Conservation (phyloP, 2,113 vertebrate species). For the Oostethus manadensis region DNA sequence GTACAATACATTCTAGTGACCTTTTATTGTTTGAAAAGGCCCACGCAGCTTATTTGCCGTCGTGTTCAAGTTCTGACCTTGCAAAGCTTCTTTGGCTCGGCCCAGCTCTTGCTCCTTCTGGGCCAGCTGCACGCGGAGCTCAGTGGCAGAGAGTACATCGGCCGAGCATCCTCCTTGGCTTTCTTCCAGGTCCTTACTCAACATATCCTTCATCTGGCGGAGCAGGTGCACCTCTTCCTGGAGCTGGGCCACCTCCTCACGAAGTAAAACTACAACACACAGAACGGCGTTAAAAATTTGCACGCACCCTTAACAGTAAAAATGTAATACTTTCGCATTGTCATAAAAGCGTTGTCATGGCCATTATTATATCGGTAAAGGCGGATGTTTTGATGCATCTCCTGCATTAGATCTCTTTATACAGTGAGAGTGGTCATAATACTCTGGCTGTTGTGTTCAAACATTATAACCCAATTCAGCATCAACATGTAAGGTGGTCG, state of each 20-base stretch:
- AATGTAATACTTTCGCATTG: not conserved
- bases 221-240: conserved; percentile 97
- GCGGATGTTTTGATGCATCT: too few relatives aligned
- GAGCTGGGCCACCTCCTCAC: conserved; percentile 92
- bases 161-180: conserved; percentile 84
- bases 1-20: not conserved
- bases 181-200: conserved; percentile 94
- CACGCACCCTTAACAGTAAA: not conserved
- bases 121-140: conserved; percentile 91
- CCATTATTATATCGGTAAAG: too few relatives aligned
- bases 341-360: too few relatives aligned
- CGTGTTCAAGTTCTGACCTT: conserved; percentile 73
- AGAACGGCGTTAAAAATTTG: not conserved
- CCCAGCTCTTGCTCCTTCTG: conserved; percentile 96
- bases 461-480: conserved; percentile 9
- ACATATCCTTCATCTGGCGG: conserved; percentile 97
- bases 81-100: conserved; percentile 91
- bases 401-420: too few relatives aligned
- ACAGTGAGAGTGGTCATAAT: too few relatives aligned
- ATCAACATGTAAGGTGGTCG: conserved; percentile 16
- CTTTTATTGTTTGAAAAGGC: conserved; percentile 7
- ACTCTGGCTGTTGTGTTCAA: too few relatives aligned
- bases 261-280: conserved; percentile 78
- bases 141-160: conserved; percentile 87
- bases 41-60: conserved; percentile 3